A percentile compares a stretch with the other conserved stretches of the same genome.
phyloP scores from a whole-genome alignment of 1,140 invertebrate genomes.

The Mylabris phalerata region DNA sequence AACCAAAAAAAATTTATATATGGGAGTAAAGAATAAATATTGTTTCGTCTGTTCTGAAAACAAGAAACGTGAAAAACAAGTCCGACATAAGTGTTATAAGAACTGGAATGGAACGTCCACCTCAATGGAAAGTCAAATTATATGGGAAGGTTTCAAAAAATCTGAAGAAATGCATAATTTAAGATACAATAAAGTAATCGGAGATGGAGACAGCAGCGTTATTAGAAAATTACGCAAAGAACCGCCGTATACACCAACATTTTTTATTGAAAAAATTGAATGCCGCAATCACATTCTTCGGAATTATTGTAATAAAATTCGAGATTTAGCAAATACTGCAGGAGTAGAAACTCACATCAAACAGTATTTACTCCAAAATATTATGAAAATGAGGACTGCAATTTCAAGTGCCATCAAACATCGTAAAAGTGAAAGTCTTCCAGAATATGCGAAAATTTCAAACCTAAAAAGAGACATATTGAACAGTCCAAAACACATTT shows the following conservation, averaged over 20 bases:
- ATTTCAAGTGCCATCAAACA: too few species aligned
- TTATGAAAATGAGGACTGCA: too few species aligned
- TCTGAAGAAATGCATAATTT: neutral
- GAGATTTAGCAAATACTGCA: neutral
- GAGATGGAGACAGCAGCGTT: conserved; percentile 40
- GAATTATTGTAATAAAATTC: conserved; percentile 18
- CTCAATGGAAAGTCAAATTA: neutral
- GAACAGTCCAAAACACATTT: too few species aligned
- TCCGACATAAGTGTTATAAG: neutral
- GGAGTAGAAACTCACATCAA: too few species aligned
- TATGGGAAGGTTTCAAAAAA: neutral
- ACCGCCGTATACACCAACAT: conserved; percentile 24
- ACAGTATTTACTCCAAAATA: too few species aligned
- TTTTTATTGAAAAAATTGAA: conserved; percentile 31
- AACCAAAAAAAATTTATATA: conserved; percentile 36
- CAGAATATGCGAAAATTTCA: too few species aligned
- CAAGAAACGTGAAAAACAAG: conserved; percentile 17
- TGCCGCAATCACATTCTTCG: conserved; percentile 26
- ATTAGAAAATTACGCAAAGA: conserved; percentile 22
- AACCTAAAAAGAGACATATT: too few species aligned
- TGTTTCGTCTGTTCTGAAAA: conserved; percentile 32
- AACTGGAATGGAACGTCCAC: neutral
- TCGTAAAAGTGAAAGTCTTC: too few species aligned
- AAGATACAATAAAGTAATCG: neutral
- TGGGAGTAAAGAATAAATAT: conserved; percentile 34